Evolutionary conservation across 1,140 invertebrate genomes (phyloP), one percentile per base, ranked within the genome.

Genomic region (Trigoniulus corallinus): DNA sequence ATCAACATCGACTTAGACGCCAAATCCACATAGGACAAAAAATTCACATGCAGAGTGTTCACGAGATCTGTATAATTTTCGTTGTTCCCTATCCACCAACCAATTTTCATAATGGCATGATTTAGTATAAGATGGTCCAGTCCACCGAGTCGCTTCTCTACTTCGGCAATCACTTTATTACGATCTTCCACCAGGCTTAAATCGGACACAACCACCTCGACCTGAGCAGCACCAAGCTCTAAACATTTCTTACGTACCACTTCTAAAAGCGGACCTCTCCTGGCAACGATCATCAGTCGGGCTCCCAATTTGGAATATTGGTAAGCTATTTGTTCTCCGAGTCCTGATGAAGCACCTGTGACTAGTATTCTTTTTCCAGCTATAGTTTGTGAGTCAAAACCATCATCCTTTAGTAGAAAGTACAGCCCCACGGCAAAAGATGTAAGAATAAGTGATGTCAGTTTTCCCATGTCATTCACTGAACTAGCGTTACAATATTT

Each of bases 261-360:
- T 7, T 15, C 15, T 34, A 34, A 34, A 7, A 7, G 29, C 15
- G 7, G 7, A 15, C 72, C 65, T 54, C 80, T 73, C 34, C 86
- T 72, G 1, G 87, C 84, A n/a, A 82, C 79, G 12, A 92, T 61
- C 12, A 84, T 74, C 21, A 93, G 60, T 61, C 79, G 79, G 15
- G 78, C 80, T 10, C 80, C 80, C 54, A 71, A 66, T 58, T 72
- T 74, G 3, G 86, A 82, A 29, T 89, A 65, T 25, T 73, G 72
- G 51, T 83, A 73, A 0, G 85, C 82, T 45, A 87, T 63, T 53
- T 76, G 63, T 68, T 87, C 82, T 15, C 88, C 88, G 58, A 92
- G 89, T 21, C 88, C 88, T 69, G 82, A 85, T 0, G 86, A 91
- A 13, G 86, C 83, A 37, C 88, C 87, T 1, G 83, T 88, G 57